phyloP scores from a whole-genome alignment of 2,113 vertebrate species.

The Varanus komodoensis region DNA sequence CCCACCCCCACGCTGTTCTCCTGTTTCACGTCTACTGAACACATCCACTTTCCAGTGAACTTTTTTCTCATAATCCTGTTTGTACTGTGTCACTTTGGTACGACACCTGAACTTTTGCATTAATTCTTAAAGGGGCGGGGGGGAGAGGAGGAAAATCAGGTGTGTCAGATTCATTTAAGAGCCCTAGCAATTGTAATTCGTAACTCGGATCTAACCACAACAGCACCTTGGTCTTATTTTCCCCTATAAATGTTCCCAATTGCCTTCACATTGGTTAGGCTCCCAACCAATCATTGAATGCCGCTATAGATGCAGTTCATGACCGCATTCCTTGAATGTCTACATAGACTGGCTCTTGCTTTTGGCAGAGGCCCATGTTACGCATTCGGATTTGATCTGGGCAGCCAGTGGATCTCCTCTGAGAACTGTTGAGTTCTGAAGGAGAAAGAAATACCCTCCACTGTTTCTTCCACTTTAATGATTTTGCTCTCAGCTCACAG shows the following conservation, averaged over 20 bases:
- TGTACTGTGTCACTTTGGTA: not conserved
- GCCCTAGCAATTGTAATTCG: not conserved
- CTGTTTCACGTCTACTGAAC: not conserved
- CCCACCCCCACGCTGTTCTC: not conserved
- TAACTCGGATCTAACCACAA: not conserved
- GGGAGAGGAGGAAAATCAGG: not conserved
- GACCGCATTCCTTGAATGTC: not conserved
- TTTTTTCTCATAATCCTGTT: not conserved
- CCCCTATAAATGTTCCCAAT: not conserved
- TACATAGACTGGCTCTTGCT: not conserved
- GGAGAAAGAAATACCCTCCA: constrained; percentile 8
- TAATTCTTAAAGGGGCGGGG: not conserved
- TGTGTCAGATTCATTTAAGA: not conserved
- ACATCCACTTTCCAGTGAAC: not conserved
- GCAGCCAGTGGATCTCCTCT: constrained; percentile 6
- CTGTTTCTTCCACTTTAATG: not conserved
- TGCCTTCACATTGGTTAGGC: not conserved
- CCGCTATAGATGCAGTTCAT: not conserved
- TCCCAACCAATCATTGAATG: rapidly evolving
- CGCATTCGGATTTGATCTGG: constrained; percentile 15
- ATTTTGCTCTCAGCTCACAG: constrained; percentile 15
- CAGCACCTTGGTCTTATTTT: not conserved
- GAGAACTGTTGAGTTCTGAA: constrained; percentile 23
- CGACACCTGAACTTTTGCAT: not conserved
- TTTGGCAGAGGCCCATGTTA: constrained; percentile 14